phyloP scores from a whole-genome alignment of 2,797 vertebrate species.

The Paratrypauchen microcephalus region DNA sequence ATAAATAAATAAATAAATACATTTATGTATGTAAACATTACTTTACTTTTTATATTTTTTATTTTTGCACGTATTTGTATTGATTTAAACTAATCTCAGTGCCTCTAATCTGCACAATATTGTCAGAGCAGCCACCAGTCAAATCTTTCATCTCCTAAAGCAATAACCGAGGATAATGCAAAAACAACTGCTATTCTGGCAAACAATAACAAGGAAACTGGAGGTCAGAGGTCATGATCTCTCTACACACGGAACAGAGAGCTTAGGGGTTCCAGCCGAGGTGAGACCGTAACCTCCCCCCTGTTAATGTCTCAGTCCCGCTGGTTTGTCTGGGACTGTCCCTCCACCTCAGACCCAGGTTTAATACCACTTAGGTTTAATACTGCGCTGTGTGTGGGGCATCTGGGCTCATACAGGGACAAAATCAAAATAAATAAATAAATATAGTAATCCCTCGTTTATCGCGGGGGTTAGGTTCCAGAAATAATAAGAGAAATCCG shows the following conservation, averaged over 20 bases:
- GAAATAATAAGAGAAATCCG: no score
- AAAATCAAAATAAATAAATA: neutral
- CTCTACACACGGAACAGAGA: constrained; percentile 23
- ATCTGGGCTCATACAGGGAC: neutral
- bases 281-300: constrained; percentile 13
- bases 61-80: no score
- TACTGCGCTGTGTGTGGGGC: no score
- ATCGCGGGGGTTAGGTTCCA: no score
- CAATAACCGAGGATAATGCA: neutral
- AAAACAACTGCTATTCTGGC: constrained; percentile 10
- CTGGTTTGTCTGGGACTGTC: neutral
- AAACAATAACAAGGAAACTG: neutral
- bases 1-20: no score
- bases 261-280: constrained; percentile 36
- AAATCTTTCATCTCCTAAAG: neutral
- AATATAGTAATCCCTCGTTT: no score
- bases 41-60: no score
- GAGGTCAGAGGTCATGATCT: constrained; percentile 34
- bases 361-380: neutral
- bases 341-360: neutral
- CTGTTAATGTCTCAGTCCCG: constrained; percentile 11
- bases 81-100: neutral
- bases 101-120: neutral
- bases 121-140: neutral
- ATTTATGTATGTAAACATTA: no score